Evolutionary conservation across 2,797 vertebrate genomes (phyloP), one percentile per base, ranked within the genome.

Genomic region (Arrhamphus sclerolepis): DNA sequence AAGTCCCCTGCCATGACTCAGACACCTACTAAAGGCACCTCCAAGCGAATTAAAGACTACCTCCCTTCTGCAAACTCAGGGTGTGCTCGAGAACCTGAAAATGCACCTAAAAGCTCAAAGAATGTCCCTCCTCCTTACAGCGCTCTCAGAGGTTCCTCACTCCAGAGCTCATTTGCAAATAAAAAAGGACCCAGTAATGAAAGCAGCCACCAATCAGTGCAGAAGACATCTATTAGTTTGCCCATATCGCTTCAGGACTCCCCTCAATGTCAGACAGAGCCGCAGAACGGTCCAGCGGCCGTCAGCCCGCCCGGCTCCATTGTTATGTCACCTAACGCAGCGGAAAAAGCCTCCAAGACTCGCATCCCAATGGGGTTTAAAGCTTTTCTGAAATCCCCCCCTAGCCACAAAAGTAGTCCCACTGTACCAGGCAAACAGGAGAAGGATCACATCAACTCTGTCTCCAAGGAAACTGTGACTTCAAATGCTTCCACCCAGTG

Each of bases 381-480:
- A 84, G 91, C 92, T 46, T 92, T 95, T 86, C 87, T 95, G 65
- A 96, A 92, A 83, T 95, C 94, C 20, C 94, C 95, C 8, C 92
- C 93, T 0, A 84, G 91, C 48, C 92, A 94, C 83, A 93, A 89
- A 86, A 94, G 90, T 76, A 92, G 80, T 63, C 90, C 89, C 14
- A 88, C 91, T 0, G 85, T 95, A 19, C 94, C 94, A 46, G 95
- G 92, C 55, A 97, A 97, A 69, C 93, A 94, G 47, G 95, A 96
- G 71, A 97, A 97, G 81, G 95, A 97, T 81, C 95, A 92, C 78
- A 93, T 96, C 79, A 95, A 96, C 73, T 92, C 91, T 49, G 93
- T 93, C 59, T 96, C 95, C 48, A 95, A 91, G 88, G 93, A 93
- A 46, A 91, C 77, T 0, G 93, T 83, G 62, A 81, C 84, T 53